Conservation (phyloP, 2,797 vertebrate genomes). For the Apodemus agrarius region DNA sequence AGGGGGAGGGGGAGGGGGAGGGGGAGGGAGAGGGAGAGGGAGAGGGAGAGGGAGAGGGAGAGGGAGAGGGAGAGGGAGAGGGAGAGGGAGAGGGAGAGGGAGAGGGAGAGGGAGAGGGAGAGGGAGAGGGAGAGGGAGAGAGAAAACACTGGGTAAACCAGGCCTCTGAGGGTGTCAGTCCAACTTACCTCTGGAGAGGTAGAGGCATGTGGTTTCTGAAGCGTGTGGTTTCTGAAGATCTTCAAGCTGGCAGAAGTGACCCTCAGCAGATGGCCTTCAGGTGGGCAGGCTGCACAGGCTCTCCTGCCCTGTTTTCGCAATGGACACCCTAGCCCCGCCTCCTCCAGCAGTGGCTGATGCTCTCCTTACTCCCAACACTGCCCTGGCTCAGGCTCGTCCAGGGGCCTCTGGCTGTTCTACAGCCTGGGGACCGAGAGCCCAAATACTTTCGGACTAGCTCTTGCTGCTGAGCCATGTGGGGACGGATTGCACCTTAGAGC, state of each 20-base stretch:
- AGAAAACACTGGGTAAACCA: not conserved
- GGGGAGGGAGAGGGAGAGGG: not conserved
- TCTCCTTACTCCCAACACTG: not conserved
- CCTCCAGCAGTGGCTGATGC: not conserved
- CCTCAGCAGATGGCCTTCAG: not conserved
- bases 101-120: not conserved
- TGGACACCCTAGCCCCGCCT: not conserved
- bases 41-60: not conserved
- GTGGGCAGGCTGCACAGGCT: not conserved
- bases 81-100: not conserved
- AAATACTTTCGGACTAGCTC: not conserved
- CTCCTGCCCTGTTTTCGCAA: not conserved
- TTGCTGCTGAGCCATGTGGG: not conserved
- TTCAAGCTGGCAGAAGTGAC: not conserved
- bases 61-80: not conserved
- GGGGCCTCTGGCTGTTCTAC: not conserved
- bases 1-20: too few species aligned
- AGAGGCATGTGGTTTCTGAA: not conserved
- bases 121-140: not conserved
- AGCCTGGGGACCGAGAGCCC: not conserved
- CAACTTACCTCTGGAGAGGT: not conserved
- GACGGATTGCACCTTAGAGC: slow-evolving; percentile 8
- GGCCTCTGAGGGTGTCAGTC: not conserved
- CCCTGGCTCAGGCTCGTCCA: not conserved
- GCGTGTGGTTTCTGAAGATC: not conserved